Conservation (phyloP, 2,113 vertebrate species). For the Urocolius indicus region DNA sequence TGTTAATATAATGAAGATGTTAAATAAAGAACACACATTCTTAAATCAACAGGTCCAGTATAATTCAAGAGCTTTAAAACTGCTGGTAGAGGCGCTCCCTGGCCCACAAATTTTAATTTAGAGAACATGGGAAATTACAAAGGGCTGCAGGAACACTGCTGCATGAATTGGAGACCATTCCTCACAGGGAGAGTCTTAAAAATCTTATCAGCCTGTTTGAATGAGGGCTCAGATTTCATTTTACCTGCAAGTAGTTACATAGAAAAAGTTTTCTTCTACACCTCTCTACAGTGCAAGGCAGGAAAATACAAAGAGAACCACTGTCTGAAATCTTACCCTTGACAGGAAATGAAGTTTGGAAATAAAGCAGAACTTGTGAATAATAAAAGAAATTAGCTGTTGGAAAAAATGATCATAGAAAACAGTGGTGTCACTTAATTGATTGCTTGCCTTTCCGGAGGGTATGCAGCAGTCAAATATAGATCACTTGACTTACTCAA, state of each 20-base stretch:
- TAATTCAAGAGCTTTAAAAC: background rate
- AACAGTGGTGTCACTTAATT: background rate
- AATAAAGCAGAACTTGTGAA: background rate
- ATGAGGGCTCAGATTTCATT: background rate
- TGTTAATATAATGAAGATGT: background rate
- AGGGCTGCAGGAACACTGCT: background rate
- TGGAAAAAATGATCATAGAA: background rate
- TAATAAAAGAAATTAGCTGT: background rate
- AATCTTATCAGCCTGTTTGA: background rate
- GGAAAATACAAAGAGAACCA: background rate
- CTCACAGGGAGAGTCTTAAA: background rate
- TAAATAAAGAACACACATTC: background rate
- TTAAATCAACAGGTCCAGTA: background rate
- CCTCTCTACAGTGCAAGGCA: background rate
- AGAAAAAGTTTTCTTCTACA: background rate
- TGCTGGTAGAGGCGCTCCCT: background rate
- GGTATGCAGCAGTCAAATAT: background rate
- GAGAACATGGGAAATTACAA: background rate
- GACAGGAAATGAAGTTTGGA: background rate
- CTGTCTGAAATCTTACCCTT: background rate
- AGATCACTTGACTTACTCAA: background rate
- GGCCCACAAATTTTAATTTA: background rate
- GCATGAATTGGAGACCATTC: background rate
- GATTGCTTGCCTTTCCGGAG: background rate
- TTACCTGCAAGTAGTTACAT: background rate